Evolutionary conservation across 2,113 vertebrate genomes (phyloP), one percentile per base, ranked within the genome.

Genomic region (Bos javanicus): DNA sequence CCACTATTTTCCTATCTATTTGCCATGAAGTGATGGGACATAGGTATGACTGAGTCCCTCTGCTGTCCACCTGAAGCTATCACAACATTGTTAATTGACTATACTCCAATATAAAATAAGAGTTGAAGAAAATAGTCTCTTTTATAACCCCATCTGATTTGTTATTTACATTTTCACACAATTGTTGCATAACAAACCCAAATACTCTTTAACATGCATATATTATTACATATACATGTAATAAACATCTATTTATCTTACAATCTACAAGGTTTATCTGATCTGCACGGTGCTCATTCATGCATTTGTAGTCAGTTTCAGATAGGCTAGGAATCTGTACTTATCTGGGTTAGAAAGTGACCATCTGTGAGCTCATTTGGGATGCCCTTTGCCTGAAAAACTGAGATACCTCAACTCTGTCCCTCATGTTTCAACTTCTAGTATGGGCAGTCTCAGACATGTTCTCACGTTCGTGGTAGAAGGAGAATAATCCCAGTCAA

Each of bases 391-490:
- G 6, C 0, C 33, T 48, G n/a, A 28, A 52, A 48, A 9, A 17
- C 46, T 17, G 46, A 6, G 15, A 50, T n/a, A 28, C 36, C 39
- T 30, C 39, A 90, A 11, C 30, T 62, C 33, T 43, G 7, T 30
- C 50, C n/a, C 4, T 30, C 1, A 0, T 6, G 4, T n/a, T 85
- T 81, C 4, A 74, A 16, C 21, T 64, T 88, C 59, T 11, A 14
- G 64, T 36, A 33, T 9, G 30, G 30, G 1, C 12, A 50, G 16
- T 54, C 4, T 15, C 13, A 48, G 26, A 8, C 17, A 9, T 48
- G 30, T 13, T 36, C 3, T 59, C 2, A 30, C 11, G 16, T 36
- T 6, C 0, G 0, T 9, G 3, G 11, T 14, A 54, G 25, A 67
- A 85, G 48, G 13, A 48, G 2, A 67, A 26, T 1, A 60, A 57